Conservation (phyloP, 23 tunicate species). For the Ciona savignyi region DNA sequence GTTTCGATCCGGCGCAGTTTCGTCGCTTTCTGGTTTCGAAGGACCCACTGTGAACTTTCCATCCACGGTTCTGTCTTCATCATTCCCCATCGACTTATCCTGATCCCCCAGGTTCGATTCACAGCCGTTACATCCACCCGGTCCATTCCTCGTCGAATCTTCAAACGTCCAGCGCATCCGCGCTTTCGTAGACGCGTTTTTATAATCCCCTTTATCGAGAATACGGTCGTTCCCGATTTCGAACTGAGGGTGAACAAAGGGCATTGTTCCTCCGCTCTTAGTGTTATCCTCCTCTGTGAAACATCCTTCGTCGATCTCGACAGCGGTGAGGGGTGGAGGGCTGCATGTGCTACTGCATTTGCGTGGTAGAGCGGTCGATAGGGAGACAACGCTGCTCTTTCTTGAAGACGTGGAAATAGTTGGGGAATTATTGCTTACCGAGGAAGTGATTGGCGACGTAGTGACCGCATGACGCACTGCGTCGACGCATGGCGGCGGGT, state of each 20-base stretch:
- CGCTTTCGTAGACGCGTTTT: background rate
- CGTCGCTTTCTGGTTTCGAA: background rate
- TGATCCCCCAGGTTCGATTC: conserved; percentile 8
- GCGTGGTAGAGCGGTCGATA: conserved; percentile 46
- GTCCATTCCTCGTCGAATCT: background rate
- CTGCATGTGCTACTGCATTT: background rate
- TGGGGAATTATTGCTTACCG: conserved; percentile 9
- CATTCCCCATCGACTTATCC: background rate
- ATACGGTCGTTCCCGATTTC: background rate
- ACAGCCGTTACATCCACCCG: background rate
- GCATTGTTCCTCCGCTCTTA: background rate
- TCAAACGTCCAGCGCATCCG: conserved; percentile 7
- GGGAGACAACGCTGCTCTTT: conserved; percentile 58
- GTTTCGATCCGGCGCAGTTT: background rate
- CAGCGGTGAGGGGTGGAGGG: background rate
- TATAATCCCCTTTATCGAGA: background rate
- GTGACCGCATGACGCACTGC: background rate
- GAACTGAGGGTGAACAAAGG: background rate
- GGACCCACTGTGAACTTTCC: background rate
- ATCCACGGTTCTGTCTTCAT: background rate
- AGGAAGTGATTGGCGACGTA: conserved; percentile 4
- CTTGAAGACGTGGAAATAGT: conserved; percentile 26
- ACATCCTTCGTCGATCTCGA: conserved; percentile 10
- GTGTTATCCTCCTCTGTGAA: conserved; percentile 18
- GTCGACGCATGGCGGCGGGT: background rate